Evolutionary conservation across 1,140 invertebrate genomes (phyloP), one percentile per base, ranked within the genome.

Genomic region (Procambarus virginalis): DNA sequence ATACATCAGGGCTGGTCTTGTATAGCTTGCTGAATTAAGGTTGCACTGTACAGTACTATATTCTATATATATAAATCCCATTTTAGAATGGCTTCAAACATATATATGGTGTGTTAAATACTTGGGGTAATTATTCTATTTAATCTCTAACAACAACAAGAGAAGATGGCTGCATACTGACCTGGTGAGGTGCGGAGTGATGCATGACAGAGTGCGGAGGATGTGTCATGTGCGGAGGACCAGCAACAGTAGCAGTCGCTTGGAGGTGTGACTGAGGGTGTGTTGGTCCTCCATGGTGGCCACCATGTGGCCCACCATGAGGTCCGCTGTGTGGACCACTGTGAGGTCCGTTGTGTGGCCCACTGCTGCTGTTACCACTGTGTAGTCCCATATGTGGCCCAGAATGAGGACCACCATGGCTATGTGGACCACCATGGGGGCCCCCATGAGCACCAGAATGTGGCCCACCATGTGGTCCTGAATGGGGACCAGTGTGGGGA

Each of bases 181-280:
- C 91, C 87, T 92, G 91, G 70, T 89, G 91, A 64, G 86, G 91
- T 8, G 68, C 70, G 0, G 87, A 84, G 78, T 92, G 91, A 58
- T 89, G 91, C 60, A 84, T 85, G 84, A 89, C 84, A 68, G 87
- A 78, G 84, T 89, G 84, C 49, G 89, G 78, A 70, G 86, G 88
- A 45, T 92, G 91, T 73, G 91, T 84, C 85, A 90, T 86, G 60
- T 83, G 86, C 45, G 91, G 89, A 45, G 85, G 89, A 20, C 86
- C 88, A 22, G 80, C 75, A 51, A 85, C 84, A 45, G 79, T 58
- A 46, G 83, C 77, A 58, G 82, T 84, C 49, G 90, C 68, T 73
- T 91, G 90, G 12, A 91, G 70, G 58, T 91, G 90, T 9, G 84
- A 49, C 46, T 83, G 89, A 73, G 76, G 84, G 46, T 77, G 81